Evolutionary conservation across 1,140 invertebrate species (phyloP), one percentile per base, ranked within the genome.

Genomic region (Notospermus geniculatus): DNA sequence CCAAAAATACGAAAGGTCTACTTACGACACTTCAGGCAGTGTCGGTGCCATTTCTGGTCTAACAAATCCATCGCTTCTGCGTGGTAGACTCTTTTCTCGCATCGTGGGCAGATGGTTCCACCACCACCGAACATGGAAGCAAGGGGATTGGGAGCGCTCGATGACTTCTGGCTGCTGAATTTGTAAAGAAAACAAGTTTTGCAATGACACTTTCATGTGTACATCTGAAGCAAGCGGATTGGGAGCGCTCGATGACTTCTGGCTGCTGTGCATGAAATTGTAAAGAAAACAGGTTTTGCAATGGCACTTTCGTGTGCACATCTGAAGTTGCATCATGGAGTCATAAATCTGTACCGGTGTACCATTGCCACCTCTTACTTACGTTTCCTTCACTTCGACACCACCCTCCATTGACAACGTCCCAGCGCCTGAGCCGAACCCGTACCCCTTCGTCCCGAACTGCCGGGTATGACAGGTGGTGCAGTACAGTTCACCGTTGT

Each of bases 1-100:
- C n/a, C n/a, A n/a, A n/a, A n/a, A n/a, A n/a, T n/a, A n/a, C n/a
- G n/a, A n/a, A n/a, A n/a, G n/a, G n/a, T 52, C 25, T 69, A 87
- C 88, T 90, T 86, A 98, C 95, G 91, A 85, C 96, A 98, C 86
- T 97, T 98, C 86, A 98, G 97, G 87, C 96, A 99, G 82, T 89
- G 90, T 84, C 97, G 98, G 88, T 99, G 95, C 89, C 89, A 98
- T 86, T 98, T 98, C 79, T 93, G 89, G 75, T 95, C 95, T 39
- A 84, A 61, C 19, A 83, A 85, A 32, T 79, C 78, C 15, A 82
- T 78, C 65, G 85, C 83, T 71, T 86, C 85, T 22, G 85, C 85
- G 69, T 85, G 85, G 74, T 84, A 86, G 5, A 86, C 85, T 17
- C 75, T 73, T 64, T 85, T 85, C n/a, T 71, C 66, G 71, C 85